A percentile compares a stretch with the other conserved stretches of the same genome.
Evolutionary conservation across 2,888 invertebrate species (phyloP).

Genomic region (Noctua janthe): DNA sequence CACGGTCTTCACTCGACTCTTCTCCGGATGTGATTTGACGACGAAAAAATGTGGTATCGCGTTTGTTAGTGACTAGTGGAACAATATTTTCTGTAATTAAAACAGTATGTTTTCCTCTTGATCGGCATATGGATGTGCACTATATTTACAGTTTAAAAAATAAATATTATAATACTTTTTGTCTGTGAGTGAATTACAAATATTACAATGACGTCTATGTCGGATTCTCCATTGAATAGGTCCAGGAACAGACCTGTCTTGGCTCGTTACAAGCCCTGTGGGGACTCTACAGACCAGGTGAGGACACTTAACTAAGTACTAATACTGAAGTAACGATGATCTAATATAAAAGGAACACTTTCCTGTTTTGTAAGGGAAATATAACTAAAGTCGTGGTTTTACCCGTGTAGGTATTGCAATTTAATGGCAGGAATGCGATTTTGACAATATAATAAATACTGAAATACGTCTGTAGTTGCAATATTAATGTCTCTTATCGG

Average conservation of each 20-base stretch:
- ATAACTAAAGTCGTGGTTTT: neutral
- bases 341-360: slow-evolving; percentile 34
- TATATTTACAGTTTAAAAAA: slow-evolving; percentile 52
- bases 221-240: slow-evolving; percentile 84
- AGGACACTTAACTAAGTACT: slow-evolving; percentile 56
- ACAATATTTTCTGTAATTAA: slow-evolving; percentile 81
- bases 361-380: slow-evolving; percentile 37
- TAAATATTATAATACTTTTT: slow-evolving; percentile 47
- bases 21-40: slow-evolving; percentile 90
- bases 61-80: slow-evolving; percentile 80
- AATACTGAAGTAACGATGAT: slow-evolving; percentile 32
- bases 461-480: slow-evolving; percentile 18
- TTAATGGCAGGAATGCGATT: slow-evolving; percentile 1
- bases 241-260: slow-evolving; percentile 85
- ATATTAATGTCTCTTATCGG: slow-evolving; percentile 45
- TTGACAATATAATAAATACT: slow-evolving; percentile 4
- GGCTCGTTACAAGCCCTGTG: slow-evolving; percentile 83
- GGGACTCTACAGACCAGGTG: slow-evolving; percentile 81
- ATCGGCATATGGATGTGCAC: slow-evolving; percentile 77
- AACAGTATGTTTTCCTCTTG: slow-evolving; percentile 87
- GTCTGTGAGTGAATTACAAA: slow-evolving; percentile 71
- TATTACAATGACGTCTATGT: slow-evolving; percentile 83
- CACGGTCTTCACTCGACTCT: slow-evolving; percentile 78
- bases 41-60: slow-evolving; percentile 89
- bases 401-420: neutral